A percentile compares a stretch with the other conserved stretches of the same genome.
These are phyloP conservation scores for Argyrosomus regius DNA, from an alignment of 2,797 vertebrate species.

Conservation along the genomic window DNA sequence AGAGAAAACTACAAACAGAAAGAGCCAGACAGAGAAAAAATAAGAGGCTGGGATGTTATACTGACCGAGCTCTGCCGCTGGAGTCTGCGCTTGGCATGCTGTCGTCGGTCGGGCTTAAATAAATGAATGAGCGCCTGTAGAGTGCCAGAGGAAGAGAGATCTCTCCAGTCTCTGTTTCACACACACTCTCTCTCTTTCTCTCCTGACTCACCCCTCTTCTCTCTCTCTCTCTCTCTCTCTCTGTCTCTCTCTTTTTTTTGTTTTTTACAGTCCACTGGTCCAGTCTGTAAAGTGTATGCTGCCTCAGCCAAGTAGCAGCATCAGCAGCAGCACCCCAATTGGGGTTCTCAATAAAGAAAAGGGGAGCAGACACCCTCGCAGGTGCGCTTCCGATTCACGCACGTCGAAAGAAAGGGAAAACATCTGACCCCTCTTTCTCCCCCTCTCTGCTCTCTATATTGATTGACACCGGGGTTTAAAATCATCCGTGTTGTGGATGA, in stretches of 20 bases:
- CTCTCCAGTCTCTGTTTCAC: constrained; percentile 51
- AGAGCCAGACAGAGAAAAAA: constrained; percentile 13
- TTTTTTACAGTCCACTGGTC: constrained; percentile 46
- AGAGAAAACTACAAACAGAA: not conserved
- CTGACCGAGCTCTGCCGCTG: constrained; percentile 63
- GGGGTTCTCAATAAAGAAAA: constrained; percentile 38
- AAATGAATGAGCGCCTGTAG: constrained; percentile 75
- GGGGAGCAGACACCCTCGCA: constrained; percentile 47
- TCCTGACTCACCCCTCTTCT: not conserved
- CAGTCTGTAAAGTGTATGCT: constrained; percentile 56
- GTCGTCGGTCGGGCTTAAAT: constrained; percentile 64
- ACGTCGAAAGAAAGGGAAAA: constrained; percentile 22
- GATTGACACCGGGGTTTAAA: constrained; percentile 32
- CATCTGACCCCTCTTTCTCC: constrained; percentile 18
- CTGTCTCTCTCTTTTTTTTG: constrained; percentile 18
- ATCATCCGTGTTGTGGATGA: constrained; percentile 48
- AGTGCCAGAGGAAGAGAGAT: constrained; percentile 70
- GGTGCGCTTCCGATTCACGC: constrained; percentile 55
- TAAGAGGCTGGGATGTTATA: constrained; percentile 25
- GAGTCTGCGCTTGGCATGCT: constrained; percentile 70
- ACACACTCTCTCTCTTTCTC: constrained; percentile 1
- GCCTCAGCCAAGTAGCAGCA: constrained; percentile 52
- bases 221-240: constrained; percentile 3
- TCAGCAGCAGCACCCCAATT: constrained; percentile 28
- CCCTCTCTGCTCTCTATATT: constrained; percentile 7